phyloP scores from a whole-genome alignment of 1,140 invertebrate species.

The Radopholus similis region DNA sequence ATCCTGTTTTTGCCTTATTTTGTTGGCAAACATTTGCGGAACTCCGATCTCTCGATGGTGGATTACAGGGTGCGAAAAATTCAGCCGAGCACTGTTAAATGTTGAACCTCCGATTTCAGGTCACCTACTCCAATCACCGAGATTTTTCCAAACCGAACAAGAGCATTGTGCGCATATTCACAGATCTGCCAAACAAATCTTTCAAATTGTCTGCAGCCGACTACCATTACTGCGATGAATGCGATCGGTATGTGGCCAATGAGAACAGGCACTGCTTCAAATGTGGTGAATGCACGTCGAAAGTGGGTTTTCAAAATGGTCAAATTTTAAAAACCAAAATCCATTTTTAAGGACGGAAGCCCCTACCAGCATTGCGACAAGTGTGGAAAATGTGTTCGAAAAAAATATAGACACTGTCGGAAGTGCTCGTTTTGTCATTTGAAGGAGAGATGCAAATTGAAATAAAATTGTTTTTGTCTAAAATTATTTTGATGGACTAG shows the following conservation, averaged over 20 bases:
- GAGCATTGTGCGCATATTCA: constrained; percentile 32
- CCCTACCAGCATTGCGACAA: constrained; percentile 9
- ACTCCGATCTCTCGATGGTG: constrained; percentile 24
- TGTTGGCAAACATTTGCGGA: constrained; percentile 24
- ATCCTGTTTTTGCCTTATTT: constrained; percentile 29
- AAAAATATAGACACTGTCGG: constrained; percentile 11
- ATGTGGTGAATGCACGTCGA: constrained; percentile 23
- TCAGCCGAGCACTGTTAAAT: constrained; percentile 9
- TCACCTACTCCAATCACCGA: constrained; percentile 29
- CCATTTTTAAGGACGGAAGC: constrained; percentile 16
- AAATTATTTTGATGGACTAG: too few species aligned
- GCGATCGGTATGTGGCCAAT: constrained; percentile 17
- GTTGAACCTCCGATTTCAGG: constrained; percentile 17
- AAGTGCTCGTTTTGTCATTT: constrained; percentile 17
- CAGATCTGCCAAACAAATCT: constrained; percentile 26
- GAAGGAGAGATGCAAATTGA: not conserved
- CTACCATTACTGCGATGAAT: constrained; percentile 24
- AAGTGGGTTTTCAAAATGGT: constrained; percentile 17
- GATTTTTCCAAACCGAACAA: constrained; percentile 13
- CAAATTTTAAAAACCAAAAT: too few species aligned
- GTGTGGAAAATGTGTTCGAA: constrained; percentile 14
- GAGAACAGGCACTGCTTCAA: constrained; percentile 27
- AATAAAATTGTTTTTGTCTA: not conserved
- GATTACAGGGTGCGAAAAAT: constrained; percentile 26
- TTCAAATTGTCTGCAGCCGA: constrained; percentile 19